Conservation (phyloP, 2,888 invertebrate genomes). For the Periphyllus acericola region DNA sequence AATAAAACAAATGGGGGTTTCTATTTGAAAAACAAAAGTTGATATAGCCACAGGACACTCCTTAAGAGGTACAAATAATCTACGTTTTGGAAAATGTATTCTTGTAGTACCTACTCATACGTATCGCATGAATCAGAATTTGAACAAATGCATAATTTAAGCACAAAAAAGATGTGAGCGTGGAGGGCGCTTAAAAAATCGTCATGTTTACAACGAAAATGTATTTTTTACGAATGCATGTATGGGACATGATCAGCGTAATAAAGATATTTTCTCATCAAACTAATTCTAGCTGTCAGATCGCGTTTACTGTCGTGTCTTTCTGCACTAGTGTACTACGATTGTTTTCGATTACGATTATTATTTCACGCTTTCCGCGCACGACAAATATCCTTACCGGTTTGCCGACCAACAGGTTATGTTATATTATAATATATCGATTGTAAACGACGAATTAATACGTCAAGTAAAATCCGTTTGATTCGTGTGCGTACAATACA, state of each 20-base stretch:
- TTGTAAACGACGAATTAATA: conserved; percentile 28
- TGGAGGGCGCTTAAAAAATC: too few relatives aligned
- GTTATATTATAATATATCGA: conserved; percentile 1
- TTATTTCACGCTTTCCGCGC: not conserved
- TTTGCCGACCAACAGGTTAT: conserved; percentile 15
- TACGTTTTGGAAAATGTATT: too few relatives aligned
- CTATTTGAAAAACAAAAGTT: too few relatives aligned
- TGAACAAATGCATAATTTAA: too few relatives aligned
- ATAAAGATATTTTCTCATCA: not conserved
- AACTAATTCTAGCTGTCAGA: not conserved
- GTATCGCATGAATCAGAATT: too few relatives aligned
- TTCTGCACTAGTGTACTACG: too few relatives aligned
- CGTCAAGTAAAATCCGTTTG: not conserved
- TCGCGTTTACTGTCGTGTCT: not conserved
- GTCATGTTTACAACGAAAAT: not conserved
- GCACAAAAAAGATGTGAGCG: too few relatives aligned
- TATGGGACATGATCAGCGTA: not conserved
- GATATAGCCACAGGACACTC: too few relatives aligned
- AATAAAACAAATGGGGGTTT: too few relatives aligned
- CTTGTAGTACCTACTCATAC: too few relatives aligned
- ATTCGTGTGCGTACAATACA: not conserved
- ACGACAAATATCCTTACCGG: not conserved
- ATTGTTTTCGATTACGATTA: not conserved
- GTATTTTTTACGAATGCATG: not conserved
- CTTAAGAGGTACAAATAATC: too few relatives aligned